Base-by-base conservation (phyloP, 2,797 vertebrate genomes). In the Trematomus bernacchii region DNA sequence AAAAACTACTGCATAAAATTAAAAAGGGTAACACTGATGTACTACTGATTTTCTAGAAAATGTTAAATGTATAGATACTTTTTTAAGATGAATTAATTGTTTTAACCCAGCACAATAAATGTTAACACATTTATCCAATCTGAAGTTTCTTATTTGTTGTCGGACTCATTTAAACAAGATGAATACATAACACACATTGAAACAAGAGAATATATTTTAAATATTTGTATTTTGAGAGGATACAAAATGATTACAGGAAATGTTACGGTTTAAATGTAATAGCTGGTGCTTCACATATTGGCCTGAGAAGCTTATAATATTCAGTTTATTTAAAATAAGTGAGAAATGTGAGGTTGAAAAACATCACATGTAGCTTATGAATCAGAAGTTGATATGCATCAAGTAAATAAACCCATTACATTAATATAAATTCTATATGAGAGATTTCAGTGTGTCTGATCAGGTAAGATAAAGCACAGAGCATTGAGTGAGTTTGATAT, bases 161-260 rank as follows among this genome's bases (percentile, higher is more conserved):
- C 16, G 15, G 11, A 48, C 8, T 21, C 40, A 70, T 52, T 69
- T 53, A 64, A 27, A 53, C 1, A 57, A 37, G 7, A 18, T 30
- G 5, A 47, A 46, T 63, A 66, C 18, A 62, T 18, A 4, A 19
- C 19, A 46, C 19, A 64, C 16, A 52, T 47, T 74, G 5, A 60
- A 77, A 79, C 6, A 55, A 69, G 43, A 67, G 19, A 57, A 59
- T 6, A 66, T 27, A 44, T 66, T 89, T 89, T 85, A 74, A 77
- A 83, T 19, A 10, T 53, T 55, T 84, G 19, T 48, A 3, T 67
- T 74, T 59, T 80, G 1, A 52, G 27, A 65, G 18, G 48, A 66
- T 69, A 89, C 59, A 86, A 77, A 83, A 75, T 1, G 0, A 80
- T 77, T 83, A 85, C 82, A 84, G 81, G 84, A 87, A 77, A 19